phyloP scores from a whole-genome alignment of 2,888 invertebrate genomes.

The Caenorhabditis zanzibari region DNA sequence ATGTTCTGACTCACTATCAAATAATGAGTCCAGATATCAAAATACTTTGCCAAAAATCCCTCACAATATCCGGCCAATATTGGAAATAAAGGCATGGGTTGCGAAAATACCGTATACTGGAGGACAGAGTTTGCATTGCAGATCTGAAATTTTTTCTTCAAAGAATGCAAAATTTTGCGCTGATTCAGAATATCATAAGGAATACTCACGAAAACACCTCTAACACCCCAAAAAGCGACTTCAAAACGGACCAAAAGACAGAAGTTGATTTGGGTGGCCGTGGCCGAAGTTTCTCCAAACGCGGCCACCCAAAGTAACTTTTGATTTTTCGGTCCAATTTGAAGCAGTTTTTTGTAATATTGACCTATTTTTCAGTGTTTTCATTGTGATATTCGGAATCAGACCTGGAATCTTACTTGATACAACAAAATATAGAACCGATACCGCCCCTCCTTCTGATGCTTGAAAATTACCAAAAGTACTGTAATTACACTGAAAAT shows the following conservation, averaged over 20 bases:
- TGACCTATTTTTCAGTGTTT: no score
- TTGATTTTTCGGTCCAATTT: no score
- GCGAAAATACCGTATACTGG: conserved; percentile 2
- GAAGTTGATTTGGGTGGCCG: no score
- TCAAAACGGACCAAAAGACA: no score
- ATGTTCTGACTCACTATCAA: conserved; percentile 24
- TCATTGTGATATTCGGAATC: no score
- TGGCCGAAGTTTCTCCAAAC: no score
- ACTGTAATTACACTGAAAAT: conserved; percentile 7
- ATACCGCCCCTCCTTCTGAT: conserved; percentile 5
- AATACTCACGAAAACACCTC: no score
- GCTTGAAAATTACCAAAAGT: neutral
- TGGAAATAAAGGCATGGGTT: conserved; percentile 33
- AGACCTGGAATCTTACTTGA: conserved; percentile 1
- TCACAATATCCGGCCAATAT: conserved; percentile 14
- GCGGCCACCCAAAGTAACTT: no score
- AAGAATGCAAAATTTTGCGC: no score
- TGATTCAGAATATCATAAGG: no score
- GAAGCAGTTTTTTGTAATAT: no score
- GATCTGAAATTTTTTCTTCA: conserved; percentile 17
- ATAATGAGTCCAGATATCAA: conserved; percentile 25
- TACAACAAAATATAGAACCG: conserved; percentile 8
- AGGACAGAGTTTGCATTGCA: conserved; percentile 13
- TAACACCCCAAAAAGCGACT: no score
- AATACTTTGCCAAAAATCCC: conserved; percentile 17